phyloP scores from a whole-genome alignment of 2,888 invertebrate species.

The Malachius bipustulatus region DNA sequence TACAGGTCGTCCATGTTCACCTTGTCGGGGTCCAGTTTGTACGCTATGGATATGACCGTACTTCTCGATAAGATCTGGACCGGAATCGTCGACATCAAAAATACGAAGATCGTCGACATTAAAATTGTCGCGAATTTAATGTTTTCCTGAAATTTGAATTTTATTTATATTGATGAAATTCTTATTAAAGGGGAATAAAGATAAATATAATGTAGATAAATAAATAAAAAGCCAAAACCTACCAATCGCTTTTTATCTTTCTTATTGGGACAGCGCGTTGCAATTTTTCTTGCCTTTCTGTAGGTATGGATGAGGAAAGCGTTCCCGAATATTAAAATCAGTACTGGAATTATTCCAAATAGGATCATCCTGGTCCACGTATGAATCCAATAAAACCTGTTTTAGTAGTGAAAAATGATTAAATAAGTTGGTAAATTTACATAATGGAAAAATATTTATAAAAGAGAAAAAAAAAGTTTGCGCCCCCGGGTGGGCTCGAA shows the following conservation, averaged over 20 bases:
- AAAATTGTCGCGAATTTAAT: neutral
- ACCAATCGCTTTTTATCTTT: conserved; percentile 1
- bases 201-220: no score
- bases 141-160: conserved; percentile 1
- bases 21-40: neutral
- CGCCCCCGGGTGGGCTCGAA: conserved; percentile 88
- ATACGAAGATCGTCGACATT: neutral
- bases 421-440: no score
- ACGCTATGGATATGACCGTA: neutral
- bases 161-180: no score
- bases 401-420: neutral
- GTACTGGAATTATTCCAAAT: neutral
- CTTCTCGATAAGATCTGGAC: neutral
- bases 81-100: neutral
- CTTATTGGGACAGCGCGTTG: no score
- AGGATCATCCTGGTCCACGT: neutral
- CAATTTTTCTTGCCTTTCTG: conserved; percentile 1
- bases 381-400: neutral
- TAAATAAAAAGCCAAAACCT: no score
- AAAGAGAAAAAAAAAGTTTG: neutral
- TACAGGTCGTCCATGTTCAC: neutral
- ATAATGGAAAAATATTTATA: neutral
- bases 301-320: neutral
- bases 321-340: neutral
- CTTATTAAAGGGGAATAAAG: no score